Evolutionary conservation across 1,140 invertebrate genomes (phyloP).

Genomic region (Laupala kohalensis): DNA sequence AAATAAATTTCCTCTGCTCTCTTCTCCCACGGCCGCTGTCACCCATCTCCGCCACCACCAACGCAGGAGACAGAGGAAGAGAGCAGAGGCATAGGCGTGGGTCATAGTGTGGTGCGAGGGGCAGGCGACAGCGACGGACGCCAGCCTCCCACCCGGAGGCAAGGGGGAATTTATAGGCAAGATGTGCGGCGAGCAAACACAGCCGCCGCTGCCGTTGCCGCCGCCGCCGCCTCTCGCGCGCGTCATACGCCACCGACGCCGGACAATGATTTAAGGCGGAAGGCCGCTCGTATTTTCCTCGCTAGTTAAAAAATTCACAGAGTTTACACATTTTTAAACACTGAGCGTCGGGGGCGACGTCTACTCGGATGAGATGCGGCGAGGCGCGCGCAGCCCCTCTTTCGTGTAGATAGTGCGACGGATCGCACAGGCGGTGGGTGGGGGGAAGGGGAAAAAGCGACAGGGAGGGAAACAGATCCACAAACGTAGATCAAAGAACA

Average conservation of each 20-base stretch:
- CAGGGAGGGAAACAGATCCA: too few species aligned
- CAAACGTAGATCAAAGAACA: too few species aligned
- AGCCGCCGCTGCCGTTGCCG: too few species aligned
- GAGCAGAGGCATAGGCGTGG: too few species aligned
- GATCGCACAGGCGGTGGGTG: too few species aligned
- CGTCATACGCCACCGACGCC: not conserved
- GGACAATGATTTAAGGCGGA: not conserved
- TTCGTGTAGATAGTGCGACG: not conserved
- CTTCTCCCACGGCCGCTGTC: too few species aligned
- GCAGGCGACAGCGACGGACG: not conserved
- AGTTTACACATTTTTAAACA: not conserved
- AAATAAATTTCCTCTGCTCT: too few species aligned
- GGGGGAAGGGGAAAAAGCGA: too few species aligned
- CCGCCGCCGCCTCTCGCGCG: too few species aligned
- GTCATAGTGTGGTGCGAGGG: not conserved
- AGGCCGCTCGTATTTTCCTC: not conserved
- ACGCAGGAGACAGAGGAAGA: not conserved
- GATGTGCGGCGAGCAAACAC: not conserved
- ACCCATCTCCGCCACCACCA: too few species aligned
- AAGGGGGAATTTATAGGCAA: not conserved
- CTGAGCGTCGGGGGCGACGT: not conserved
- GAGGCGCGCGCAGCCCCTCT: too few species aligned
- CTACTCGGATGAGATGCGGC: not conserved
- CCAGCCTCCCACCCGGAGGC: too few species aligned
- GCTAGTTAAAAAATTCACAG: not conserved